Evolutionary conservation across 2,888 invertebrate genomes (phyloP).

Genomic region (Metopia argyrocephala): DNA sequence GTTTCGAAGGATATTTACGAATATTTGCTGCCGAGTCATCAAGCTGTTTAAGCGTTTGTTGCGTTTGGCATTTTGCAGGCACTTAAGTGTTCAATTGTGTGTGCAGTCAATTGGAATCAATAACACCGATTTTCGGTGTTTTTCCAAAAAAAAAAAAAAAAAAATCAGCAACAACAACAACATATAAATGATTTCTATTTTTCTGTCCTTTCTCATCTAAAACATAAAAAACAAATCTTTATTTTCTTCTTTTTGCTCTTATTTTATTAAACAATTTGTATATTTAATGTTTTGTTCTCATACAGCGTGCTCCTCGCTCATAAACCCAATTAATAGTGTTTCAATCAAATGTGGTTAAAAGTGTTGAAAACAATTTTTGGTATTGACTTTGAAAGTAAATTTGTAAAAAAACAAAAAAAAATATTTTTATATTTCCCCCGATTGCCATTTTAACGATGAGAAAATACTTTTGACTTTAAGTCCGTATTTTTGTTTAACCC

Average conservation of each 20-base stretch:
- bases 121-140: conserved; percentile 75
- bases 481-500: conserved; percentile 50
- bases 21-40: conserved; percentile 53
- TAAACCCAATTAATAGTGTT: conserved; percentile 5
- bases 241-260: conserved; percentile 17
- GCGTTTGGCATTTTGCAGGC: conserved; percentile 71
- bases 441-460: conserved; percentile 40
- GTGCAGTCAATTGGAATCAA: conserved; percentile 79
- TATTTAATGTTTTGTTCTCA: background rate
- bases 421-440: conserved; percentile 21
- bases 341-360: conserved; percentile 51
- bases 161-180: too few relatives aligned
- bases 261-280: conserved; percentile 9
- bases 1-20: background rate
- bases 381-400: background rate
- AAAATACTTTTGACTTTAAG: conserved; percentile 48
- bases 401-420: conserved; percentile 21
- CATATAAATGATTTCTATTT: conserved; percentile 49
- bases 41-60: conserved; percentile 57
- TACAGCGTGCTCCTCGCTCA: background rate
- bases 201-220: conserved; percentile 10
- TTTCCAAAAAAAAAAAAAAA: conserved; percentile 70
- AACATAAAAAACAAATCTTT: too few relatives aligned
- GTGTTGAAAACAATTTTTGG: conserved; percentile 53
- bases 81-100: conserved; percentile 76